These are phyloP conservation scores for Isotomurus palustris DNA, from an alignment of 2,888 invertebrate species.

Conservation along the genomic window DNA sequence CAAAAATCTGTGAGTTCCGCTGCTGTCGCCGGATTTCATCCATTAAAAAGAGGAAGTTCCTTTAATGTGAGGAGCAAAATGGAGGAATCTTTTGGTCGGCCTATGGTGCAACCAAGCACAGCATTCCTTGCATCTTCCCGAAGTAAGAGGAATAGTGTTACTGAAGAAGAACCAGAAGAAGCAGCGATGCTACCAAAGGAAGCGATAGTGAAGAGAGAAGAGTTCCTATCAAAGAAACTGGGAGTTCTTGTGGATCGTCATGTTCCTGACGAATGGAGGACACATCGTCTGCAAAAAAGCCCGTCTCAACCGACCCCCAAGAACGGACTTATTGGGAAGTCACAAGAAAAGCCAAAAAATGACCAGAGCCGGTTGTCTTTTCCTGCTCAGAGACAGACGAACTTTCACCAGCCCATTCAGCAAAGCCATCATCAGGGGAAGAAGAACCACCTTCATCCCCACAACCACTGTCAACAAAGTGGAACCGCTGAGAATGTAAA, in stretches of 20 bases:
- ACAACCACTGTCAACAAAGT: constrained; percentile 4
- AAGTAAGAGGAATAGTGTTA: not conserved
- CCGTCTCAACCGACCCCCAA: not conserved
- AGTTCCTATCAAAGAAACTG: constrained; percentile 4
- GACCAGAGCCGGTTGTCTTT: too few species aligned
- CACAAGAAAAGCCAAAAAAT: not conserved
- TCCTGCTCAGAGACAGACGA: constrained; percentile 5
- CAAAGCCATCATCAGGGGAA: constrained; percentile 9
- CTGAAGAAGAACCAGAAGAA: constrained; percentile 1
- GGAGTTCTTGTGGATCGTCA: constrained; percentile 1
- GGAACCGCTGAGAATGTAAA: not conserved
- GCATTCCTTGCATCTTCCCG: too few species aligned
- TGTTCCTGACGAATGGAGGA: constrained; percentile 2
- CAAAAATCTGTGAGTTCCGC: constrained; percentile 7
- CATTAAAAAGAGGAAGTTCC: constrained; percentile 15
- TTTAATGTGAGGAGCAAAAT: constrained; percentile 8
- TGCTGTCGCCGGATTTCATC: constrained; percentile 10
- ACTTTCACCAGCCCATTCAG: constrained; percentile 4
- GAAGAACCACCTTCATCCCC: constrained; percentile 10
- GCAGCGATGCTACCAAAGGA: constrained; percentile 20
- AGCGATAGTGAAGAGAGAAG: constrained; percentile 17
- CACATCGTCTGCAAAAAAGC: constrained; percentile 1
- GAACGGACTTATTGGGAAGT: too few species aligned
- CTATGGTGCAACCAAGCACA: too few species aligned
- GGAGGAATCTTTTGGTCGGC: constrained; percentile 4